Base-by-base conservation (phyloP, 1,140 invertebrate species). In the Cydia strobilella region DNA sequence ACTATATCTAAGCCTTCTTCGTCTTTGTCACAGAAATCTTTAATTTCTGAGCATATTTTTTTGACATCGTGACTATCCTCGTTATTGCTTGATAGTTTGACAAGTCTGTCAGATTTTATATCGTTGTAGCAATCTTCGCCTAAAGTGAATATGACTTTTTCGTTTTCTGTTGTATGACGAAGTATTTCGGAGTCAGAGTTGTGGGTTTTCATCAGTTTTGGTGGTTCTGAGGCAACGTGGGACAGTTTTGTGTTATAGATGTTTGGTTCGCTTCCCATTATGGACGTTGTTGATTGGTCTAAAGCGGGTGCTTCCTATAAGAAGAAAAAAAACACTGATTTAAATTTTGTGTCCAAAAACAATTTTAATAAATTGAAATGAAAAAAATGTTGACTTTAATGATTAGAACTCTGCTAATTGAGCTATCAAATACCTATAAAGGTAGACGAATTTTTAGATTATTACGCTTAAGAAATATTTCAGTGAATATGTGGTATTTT, bases 231-330 rank as follows among this genome's bases (percentile, higher is more conserved):
- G 45, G 84, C 77, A 4, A 74, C 75, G 65, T 82, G 77, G 7
- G 78, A 77, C 23, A 90, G 78, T 74, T 89, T 91, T 82, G 89
- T 88, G 73, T 88, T 85, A 74, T 91, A 87, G 5, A 93, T 89
- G 42, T 93, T 93, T 0, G 92, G 89, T 79, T 93, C 93, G 59
- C 90, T 93, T 31, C 93, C 93, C 84, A 93, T 92, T 79, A 89
- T 90, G 15, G 93, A 93, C 71, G 91, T 86, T 18, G 91, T 89
- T 23, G 90, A 91, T n/a, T 86, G 81, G 66, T 90, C 84, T 66
- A 92, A 27, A 3, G 79, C 75, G 27, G 85, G 78, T 71, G 88
- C 45, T 74, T 90, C 89, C 90, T 90, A 78, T 27, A 39, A 79
- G 54, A 75, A 66, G 35, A 79, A 63, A 75, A 66, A 72, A 63